These are phyloP conservation scores for Pterophyllum scalare DNA, from an alignment of 2,113 vertebrate species.

Conservation along the genomic window DNA sequence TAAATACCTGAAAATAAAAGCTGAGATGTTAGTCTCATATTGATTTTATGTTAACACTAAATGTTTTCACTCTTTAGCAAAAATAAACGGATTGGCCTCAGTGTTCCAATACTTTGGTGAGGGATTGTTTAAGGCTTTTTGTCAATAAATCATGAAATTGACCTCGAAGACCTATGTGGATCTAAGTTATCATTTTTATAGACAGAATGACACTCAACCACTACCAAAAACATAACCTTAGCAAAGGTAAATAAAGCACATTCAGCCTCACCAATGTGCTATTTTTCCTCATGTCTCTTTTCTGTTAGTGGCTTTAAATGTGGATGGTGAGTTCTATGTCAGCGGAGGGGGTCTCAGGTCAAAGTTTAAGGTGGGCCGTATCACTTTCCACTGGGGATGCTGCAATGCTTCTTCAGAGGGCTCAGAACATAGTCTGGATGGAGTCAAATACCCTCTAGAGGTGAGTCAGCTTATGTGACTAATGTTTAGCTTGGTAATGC, in stretches of 20 bases:
- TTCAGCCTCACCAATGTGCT: not conserved
- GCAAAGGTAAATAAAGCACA: not conserved
- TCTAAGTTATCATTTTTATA: too few relatives aligned
- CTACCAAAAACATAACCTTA: too few relatives aligned
- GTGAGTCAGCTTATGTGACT: conserved; percentile 71
- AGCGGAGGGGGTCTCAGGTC: conserved; percentile 89
- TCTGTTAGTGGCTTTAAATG: conserved; percentile 89
- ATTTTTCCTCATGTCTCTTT: not conserved
- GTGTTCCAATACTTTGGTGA: too few relatives aligned
- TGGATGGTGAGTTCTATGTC: conserved; percentile 90
- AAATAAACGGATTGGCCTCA: too few relatives aligned
- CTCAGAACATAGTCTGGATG: conserved; percentile 94
- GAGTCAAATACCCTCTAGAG: conserved; percentile 93
- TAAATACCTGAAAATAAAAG: too few relatives aligned
- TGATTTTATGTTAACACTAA: too few relatives aligned
- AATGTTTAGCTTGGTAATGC: not conserved
- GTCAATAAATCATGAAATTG: too few relatives aligned
- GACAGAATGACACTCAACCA: too few relatives aligned
- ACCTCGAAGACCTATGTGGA: too few relatives aligned
- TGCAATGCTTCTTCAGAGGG: conserved; percentile 93
- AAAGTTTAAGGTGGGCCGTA: conserved; percentile 90
- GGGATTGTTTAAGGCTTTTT: too few relatives aligned
- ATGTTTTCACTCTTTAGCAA: too few relatives aligned
- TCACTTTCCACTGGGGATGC: conserved; percentile 97
- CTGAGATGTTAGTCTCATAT: too few relatives aligned